phyloP scores from a whole-genome alignment of 2,888 invertebrate genomes.

The Quadroppia sp. region DNA sequence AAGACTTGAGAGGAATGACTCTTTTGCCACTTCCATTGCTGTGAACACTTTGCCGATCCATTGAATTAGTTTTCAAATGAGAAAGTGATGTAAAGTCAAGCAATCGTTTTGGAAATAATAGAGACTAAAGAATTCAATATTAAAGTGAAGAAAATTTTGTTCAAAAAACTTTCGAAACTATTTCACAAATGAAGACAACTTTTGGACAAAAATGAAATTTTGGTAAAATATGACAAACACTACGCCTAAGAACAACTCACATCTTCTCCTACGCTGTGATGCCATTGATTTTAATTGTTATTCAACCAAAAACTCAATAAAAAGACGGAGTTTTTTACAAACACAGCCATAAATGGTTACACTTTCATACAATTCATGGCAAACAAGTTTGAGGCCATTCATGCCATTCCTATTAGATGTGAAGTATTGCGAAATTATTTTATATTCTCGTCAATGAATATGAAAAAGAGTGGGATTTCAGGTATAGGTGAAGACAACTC shows the following conservation, averaged over 20 bases:
- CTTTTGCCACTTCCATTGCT: not conserved
- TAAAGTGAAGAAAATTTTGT: not conserved
- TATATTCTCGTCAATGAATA: conserved; percentile 14
- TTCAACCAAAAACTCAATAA: conserved; percentile 33
- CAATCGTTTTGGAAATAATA: not conserved
- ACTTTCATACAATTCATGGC: conserved; percentile 31
- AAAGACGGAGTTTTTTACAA: conserved; percentile 36
- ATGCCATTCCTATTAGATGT: not conserved
- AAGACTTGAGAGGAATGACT: not conserved
- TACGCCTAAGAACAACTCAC: not conserved
- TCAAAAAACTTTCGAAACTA: too few relatives aligned
- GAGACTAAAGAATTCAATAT: not conserved
- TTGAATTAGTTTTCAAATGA: not conserved
- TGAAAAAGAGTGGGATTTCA: conserved; percentile 20
- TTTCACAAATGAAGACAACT: not conserved
- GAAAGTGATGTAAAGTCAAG: not conserved
- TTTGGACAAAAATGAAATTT: not conserved
- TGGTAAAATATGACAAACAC: not conserved
- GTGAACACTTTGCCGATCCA: not conserved
- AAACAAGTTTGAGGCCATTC: conserved; percentile 36
- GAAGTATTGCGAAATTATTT: not conserved
- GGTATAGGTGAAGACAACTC: conserved; percentile 13
- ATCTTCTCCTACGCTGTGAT: conserved; percentile 5
- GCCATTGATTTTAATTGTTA: conserved; percentile 23
- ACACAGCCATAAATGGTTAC: conserved; percentile 30